Evolutionary conservation across 2,113 vertebrate species (phyloP), one percentile per base, ranked within the genome.

Genomic region (Microcebus griseorufus): DNA sequence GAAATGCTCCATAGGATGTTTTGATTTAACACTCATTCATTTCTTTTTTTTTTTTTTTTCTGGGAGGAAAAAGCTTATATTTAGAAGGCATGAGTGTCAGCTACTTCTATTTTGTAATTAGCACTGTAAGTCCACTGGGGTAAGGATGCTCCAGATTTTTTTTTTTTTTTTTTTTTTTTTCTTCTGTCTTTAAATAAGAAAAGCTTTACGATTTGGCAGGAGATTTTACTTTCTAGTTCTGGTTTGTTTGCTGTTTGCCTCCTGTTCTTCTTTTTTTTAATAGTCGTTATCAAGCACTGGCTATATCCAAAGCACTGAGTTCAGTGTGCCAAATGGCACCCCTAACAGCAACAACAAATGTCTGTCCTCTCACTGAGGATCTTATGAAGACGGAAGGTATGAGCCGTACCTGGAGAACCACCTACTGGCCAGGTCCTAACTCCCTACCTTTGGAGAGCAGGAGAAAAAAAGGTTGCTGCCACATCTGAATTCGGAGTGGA

Each of bases 21-120:
- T 97, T 96, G 95, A 90, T 96, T 97, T 97, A 94, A 88, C 81
- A 97, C 64, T 58, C 78, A 79, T 62, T 75, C 89, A 16, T 91
- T 96, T 97, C 48, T 97, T 16, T 29, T 62, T 45, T 42, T 45
- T 42, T 45, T 42, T 42, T 45, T 93, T 88, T 89, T 85, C 96
- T 91, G 53, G 58, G 73, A 97, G 2, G 83, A 78, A 93, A 81
- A 65, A 32, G 22, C 84, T 96, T 97, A 88, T 69, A 62, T 96
- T 89, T 88, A 95, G 60, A 69, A 95, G 72, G 32, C 65, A 18
- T 37, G 70, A 27, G 2, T 84, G 39, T 98, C 93, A 93, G 37
- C 89, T 95, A 62, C 93, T 86, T 96, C 7, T 48, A 45, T 75
- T 96, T 91, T 92, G 39, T 89, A 67, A 97, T 90, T 96, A 94